Conservation (phyloP, 2,113 vertebrate species). For the Hippocampus comes region DNA sequence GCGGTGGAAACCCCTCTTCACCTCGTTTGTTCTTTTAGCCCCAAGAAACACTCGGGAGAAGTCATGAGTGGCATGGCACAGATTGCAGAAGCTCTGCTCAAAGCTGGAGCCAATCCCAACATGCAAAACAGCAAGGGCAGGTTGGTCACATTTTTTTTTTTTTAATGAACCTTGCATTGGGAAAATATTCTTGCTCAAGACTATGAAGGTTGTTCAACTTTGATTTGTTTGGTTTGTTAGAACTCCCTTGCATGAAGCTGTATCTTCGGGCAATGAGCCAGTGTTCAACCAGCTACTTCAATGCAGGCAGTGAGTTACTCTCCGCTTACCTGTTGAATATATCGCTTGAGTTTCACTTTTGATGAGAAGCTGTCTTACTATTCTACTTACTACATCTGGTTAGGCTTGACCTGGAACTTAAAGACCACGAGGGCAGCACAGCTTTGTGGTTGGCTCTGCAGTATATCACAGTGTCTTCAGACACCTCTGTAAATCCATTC, state of each 20-base stretch:
- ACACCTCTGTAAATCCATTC: conserved; percentile 91
- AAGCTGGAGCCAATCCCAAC: conserved; percentile 91
- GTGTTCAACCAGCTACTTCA: conserved; percentile 94
- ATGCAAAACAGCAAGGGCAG: conserved; percentile 95
- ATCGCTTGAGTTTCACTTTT: not conserved
- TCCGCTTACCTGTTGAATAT: not conserved
- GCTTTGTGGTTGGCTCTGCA: conserved; percentile 96
- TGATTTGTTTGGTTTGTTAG: conserved; percentile 59
- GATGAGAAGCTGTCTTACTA: not conserved
- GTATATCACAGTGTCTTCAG: conserved; percentile 88
- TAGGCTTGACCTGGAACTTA: conserved; percentile 91
- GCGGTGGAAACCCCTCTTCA: conserved; percentile 93
- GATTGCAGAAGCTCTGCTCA: conserved; percentile 87
- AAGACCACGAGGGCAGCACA: conserved; percentile 93
- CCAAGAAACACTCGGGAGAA: conserved; percentile 82
- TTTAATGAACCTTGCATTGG: not conserved
- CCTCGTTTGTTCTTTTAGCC: conserved; percentile 87
- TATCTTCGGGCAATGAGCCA: conserved; percentile 87
- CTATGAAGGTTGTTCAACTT: not conserved
- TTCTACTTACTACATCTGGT: not conserved
- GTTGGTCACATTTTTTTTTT: conserved; percentile 47
- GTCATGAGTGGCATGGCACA: conserved; percentile 88
- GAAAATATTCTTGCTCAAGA: not conserved
- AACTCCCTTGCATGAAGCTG: conserved; percentile 89
- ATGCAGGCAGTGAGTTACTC: conserved; percentile 90